Evolutionary conservation across 2,888 invertebrate species (phyloP).

Genomic region (Apotomis turbidana): DNA sequence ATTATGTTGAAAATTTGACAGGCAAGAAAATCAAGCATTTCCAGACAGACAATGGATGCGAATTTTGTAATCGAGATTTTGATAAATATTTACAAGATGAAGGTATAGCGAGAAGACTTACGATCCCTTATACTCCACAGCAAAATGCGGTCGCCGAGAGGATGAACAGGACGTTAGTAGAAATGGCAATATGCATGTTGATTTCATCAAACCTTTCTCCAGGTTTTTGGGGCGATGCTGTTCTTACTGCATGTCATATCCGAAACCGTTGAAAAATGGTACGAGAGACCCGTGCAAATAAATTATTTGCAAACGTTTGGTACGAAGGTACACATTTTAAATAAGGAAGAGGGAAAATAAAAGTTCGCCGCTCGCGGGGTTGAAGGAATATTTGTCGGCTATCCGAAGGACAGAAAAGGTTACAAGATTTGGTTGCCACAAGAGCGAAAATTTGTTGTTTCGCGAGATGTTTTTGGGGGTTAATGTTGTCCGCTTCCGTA

Average conservation of each 20-base stretch:
- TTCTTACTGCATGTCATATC: too few relatives aligned
- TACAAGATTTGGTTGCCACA: constrained; percentile 6
- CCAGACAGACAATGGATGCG: constrained; percentile 32
- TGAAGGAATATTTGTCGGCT: constrained; percentile 8
- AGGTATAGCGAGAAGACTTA: constrained; percentile 19
- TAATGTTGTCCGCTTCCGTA: too few relatives aligned
- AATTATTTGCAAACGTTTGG: constrained; percentile 3
- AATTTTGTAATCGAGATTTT: constrained; percentile 27
- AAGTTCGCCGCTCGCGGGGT: neutral
- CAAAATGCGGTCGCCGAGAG: too few relatives aligned
- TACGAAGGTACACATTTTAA: neutral
- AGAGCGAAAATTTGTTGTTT: neutral
- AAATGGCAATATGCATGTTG: neutral
- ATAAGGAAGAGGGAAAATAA: neutral
- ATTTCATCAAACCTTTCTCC: neutral
- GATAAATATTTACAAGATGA: constrained; percentile 41
- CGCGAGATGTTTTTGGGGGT: too few relatives aligned
- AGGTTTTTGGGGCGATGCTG: too few relatives aligned
- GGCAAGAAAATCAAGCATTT: constrained; percentile 40
- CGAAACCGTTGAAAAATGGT: neutral
- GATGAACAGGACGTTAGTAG: neutral
- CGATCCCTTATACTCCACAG: too few relatives aligned
- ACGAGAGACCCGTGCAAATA: neutral
- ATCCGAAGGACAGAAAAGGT: constrained; percentile 1
- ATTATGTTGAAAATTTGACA: constrained; percentile 51